Evolutionary conservation across 2,113 vertebrate genomes (phyloP).

Genomic region (Eublepharis macularius): DNA sequence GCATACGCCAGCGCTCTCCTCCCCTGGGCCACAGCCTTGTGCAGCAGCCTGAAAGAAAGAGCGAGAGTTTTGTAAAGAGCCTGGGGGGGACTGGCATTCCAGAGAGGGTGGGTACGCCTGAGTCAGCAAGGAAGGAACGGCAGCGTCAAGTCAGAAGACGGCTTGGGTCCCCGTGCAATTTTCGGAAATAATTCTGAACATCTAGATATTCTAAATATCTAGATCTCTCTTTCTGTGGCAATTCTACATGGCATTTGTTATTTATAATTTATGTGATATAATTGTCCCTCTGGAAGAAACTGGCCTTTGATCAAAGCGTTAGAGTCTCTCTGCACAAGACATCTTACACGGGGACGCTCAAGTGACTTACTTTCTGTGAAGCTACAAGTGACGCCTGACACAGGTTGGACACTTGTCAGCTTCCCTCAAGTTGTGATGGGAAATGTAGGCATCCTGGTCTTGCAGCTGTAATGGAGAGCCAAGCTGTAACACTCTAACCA

Average conservation of each 20-base stretch:
- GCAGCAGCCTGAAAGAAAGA: constrained; percentile 73
- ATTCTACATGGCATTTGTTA: not conserved
- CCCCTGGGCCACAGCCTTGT: constrained; percentile 77
- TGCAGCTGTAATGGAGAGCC: too few relatives aligned
- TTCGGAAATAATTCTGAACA: too few relatives aligned
- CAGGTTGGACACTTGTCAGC: too few relatives aligned
- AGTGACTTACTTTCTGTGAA: too few relatives aligned
- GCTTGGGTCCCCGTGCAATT: not conserved
- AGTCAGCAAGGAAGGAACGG: not conserved
- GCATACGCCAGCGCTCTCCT: constrained; percentile 77
- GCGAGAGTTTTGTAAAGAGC: not conserved
- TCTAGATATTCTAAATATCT: too few relatives aligned
- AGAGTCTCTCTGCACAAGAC: too few relatives aligned
- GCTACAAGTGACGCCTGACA: too few relatives aligned
- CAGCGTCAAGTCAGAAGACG: not conserved
- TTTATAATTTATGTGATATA: not conserved
- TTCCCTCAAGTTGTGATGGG: too few relatives aligned
- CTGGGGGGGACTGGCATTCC: not conserved
- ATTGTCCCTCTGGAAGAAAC: not conserved
- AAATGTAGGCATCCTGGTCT: too few relatives aligned
- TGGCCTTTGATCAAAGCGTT: not conserved
- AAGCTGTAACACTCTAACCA: too few relatives aligned
- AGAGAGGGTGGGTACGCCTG: not conserved
- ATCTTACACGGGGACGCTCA: too few relatives aligned
- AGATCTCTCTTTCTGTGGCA: too few relatives aligned